These are phyloP conservation scores for Anguilla rostrata DNA, from an alignment of 2,113 vertebrate genomes.

Conservation along the genomic window DNA sequence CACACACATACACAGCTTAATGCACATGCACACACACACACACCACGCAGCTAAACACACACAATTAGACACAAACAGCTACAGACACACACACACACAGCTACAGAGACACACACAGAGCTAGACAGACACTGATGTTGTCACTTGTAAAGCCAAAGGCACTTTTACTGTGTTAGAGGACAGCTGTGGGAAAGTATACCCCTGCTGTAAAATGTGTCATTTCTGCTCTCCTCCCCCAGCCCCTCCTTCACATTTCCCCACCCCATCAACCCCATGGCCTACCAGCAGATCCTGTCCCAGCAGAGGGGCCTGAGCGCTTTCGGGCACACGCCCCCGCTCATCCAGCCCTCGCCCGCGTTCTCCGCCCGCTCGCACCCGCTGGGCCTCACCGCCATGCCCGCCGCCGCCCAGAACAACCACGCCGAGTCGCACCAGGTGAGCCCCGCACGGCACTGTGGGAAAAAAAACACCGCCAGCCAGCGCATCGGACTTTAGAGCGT, in stretches of 20 bases:
- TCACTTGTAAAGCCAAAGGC: not conserved
- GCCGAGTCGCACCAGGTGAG: conserved; percentile 82
- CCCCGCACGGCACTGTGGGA: not conserved
- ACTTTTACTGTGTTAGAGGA: not conserved
- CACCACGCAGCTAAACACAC: no score
- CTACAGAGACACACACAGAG: no score
- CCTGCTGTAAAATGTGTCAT: not conserved
- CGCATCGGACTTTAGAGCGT: not conserved
- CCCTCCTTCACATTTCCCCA: conserved; percentile 93
- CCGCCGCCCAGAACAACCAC: conserved; percentile 66
- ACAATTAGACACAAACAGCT: no score
- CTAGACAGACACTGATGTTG: no score
- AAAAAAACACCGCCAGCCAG: not conserved
- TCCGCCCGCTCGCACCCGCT: conserved; percentile 80
- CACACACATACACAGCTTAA: no score
- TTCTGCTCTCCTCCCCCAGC: conserved; percentile 60
- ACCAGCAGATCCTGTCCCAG: conserved; percentile 94
- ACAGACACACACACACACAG: no score
- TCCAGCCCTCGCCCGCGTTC: conserved; percentile 83
- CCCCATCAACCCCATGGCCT: conserved; percentile 89
- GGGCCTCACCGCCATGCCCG: conserved; percentile 67
- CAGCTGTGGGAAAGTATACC: not conserved
- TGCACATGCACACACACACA: no score
- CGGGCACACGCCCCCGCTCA: conserved; percentile 86
- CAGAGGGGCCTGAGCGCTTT: conserved; percentile 88